Evolutionary conservation across 2,113 vertebrate genomes (phyloP).

Genomic region (Phodopus roborovskii): DNA sequence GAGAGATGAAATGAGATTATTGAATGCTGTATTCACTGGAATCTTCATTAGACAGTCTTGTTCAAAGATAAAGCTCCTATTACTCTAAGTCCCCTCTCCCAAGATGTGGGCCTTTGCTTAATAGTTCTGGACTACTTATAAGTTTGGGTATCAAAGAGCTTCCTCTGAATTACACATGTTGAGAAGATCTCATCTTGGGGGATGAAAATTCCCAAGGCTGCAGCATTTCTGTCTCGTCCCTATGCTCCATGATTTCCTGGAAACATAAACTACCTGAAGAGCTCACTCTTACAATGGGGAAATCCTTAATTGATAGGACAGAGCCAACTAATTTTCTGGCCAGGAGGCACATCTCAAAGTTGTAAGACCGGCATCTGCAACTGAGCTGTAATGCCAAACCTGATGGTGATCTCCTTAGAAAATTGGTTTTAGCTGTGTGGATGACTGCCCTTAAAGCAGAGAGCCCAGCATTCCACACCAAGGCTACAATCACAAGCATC

Average conservation of each 20-base stretch:
- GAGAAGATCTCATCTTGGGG: conserved; percentile 26
- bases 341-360: conserved; percentile 80
- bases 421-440: conserved; percentile 69
- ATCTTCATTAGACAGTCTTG: background rate
- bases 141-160: conserved; percentile 1
- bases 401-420: conserved; percentile 65
- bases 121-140: background rate
- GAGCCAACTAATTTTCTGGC: conserved; percentile 80
- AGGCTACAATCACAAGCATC: conserved; percentile 45
- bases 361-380: conserved; percentile 64
- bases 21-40: background rate
- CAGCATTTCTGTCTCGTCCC: background rate
- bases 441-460: conserved; percentile 49
- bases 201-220: conserved; percentile 46
- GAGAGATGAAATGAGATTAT: background rate
- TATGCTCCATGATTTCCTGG: background rate
- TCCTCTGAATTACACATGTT: conserved; percentile 8
- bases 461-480: background rate
- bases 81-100: background rate
- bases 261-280: conserved; percentile 67
- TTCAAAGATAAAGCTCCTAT: background rate
- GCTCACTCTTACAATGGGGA: conserved; percentile 69
- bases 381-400: conserved; percentile 44
- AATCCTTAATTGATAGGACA: conserved; percentile 82
- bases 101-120: background rate